Base-by-base conservation (phyloP, 2,888 invertebrate genomes). In the Heliconius hortense region DNA sequence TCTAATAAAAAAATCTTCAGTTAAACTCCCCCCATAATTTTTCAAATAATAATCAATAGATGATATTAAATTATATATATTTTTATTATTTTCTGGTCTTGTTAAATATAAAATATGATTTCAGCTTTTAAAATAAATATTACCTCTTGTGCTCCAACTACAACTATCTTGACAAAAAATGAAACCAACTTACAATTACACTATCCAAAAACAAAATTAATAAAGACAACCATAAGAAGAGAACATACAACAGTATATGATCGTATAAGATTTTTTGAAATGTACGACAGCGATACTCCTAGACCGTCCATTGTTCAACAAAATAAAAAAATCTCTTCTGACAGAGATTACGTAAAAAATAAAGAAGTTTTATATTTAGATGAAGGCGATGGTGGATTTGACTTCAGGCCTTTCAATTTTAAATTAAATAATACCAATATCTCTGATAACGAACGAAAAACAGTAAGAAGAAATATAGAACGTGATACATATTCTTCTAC, bases 241-340 rank as follows among this genome's bases (percentile, higher is more conserved):
- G 53, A 84, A 83, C 4, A 63, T 10, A 77, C 80, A 11, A 81
- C 79, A 28, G 48, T 72, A 18, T 84, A 89, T 68, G 92, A 92
- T 72, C 91, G 84, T 86, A 88, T 93, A 21, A 92, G 88, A 76
- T 93, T 93, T 80, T 93, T 93, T 77, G 92, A 93, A 84, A 82
- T 89, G 18, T 91, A 93, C 79, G 92, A 93, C 73, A 86, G 83
- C 64, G 80, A 86, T 63, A 91, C 92, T 26, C 79, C 78, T 39
- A 73, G 64, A 56, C 70, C 79, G 21, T 70, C 31, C 18, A 18
- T 31, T 39, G 21, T 53, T 21, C 48, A 39, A 31, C 72, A 76
- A 63, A 68, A 60, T 71, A 60, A 67, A 28, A 18, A 24, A 68
- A 68, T 0, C 0, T 60, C 66, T 3, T 43, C 62, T 18, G 43